Conservation (phyloP, 2,113 vertebrate species). For the Xenopus tropicalis region UCB_Xtro_10.0 CM004446.2:98054001-98054500, state of each 20-base stretch:
- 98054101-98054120: background rate
- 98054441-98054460: too few species aligned
- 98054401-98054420: background rate
- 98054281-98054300: background rate
- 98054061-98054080: too few species aligned
- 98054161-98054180: too few species aligned
- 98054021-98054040: conserved; percentile 56
- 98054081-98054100: background rate
- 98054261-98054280: too few species aligned
- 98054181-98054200: too few species aligned
- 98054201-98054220: too few species aligned
- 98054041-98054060: background rate
- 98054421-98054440: background rate
- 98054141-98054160: too few species aligned
- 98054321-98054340: background rate
- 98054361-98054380: background rate
- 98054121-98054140: background rate
- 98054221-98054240: too few species aligned
- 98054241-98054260: too few species aligned
- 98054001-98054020: conserved; percentile 82
- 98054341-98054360: background rate
- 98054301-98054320: background rate
- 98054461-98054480: background rate
- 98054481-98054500: conserved; percentile 49
- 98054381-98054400: background rate